Base-by-base conservation (phyloP, 2,113 vertebrate genomes). In the Ailurus styani region DNA sequence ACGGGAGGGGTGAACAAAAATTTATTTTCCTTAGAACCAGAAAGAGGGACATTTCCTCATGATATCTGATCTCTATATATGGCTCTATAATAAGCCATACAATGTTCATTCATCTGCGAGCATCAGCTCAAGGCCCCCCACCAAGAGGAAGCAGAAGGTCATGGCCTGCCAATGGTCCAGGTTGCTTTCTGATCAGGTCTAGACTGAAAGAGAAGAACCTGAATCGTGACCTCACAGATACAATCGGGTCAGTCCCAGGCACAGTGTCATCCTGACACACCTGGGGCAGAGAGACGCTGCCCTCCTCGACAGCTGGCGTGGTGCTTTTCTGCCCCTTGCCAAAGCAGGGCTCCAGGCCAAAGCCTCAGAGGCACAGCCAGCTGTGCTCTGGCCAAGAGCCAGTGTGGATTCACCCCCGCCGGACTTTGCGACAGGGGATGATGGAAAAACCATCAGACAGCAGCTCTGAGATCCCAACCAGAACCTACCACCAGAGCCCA, bases 221-320 rank as follows among this genome's bases (percentile, higher is more conserved):
- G 23, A n/a, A 13, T 45, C 23, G 4, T 25, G 42, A 50, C 8
- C 21, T 83, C 50, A 34, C 37, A 10, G 37, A 40, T 18, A n/a
- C 13, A 9, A 2, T 79, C 29, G 25, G 34, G 50, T 23, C n/a
- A 11, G 45, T 18, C 62, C 45, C 11, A 12, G 21, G 40, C 31
- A 3, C 57, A 11, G 7, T 34, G 50, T 13, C 34, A 31, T 31
- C 7, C 42, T 7, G 20, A 7, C 0, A 0, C 10, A 13, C 13
- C 64, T 54, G 11, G 6, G 9, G 13, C 31, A 68, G 31, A 83
- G n/a, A 45, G 6, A 47, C 15, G 15, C 42, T 23, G 40, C 7
- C 2, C 8, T 9, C 17, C 7, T 7, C 1, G 1, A 31, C 3
- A 14, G 6, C 7, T 55, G 52, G 23, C 2, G 0, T 10, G 52